Percentiles rank a stretch among this genome's conserved stretches.
These are phyloP conservation scores for Gastracanthus pulcherrimus DNA, from an alignment of 2,888 invertebrate genomes.

Conservation along the genomic window DNA sequence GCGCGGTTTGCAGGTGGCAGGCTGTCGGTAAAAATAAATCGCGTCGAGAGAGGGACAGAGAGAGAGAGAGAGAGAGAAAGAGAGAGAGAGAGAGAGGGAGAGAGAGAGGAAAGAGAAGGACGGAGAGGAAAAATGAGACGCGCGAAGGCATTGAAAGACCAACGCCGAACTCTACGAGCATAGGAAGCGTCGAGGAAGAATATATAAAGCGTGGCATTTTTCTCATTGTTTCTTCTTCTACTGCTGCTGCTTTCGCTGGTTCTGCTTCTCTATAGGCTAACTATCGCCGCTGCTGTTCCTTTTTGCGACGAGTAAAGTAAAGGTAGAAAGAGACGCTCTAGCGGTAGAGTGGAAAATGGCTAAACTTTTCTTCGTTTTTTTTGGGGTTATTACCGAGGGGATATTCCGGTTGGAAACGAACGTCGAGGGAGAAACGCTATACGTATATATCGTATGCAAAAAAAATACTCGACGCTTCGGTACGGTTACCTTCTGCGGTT, in stretches of 20 bases:
- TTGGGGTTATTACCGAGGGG: neutral
- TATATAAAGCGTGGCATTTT: slow-evolving; percentile 26
- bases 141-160: slow-evolving; percentile 4
- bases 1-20: slow-evolving; percentile 40
- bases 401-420: neutral
- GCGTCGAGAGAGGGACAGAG: neutral
- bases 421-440: neutral
- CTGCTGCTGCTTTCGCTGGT: neutral
- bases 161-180: neutral
- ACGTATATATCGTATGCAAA: neutral
- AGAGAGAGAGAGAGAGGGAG: neutral
- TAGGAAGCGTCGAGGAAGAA: neutral
- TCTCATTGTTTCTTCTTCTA: slow-evolving; percentile 29
- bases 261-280: neutral
- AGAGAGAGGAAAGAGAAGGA: neutral
- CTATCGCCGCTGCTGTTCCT: neutral
- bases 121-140: neutral
- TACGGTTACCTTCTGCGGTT: slow-evolving; percentile 22
- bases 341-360: neutral
- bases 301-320: neutral
- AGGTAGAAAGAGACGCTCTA: neutral
- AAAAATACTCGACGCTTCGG: neutral
- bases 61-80: slow-evolving; percentile 1
- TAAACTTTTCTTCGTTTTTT: neutral
- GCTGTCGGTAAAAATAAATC: slow-evolving; percentile 51